Percentiles rank a stretch among this genome's conserved stretches.
Evolutionary conservation across 2,888 invertebrate species (phyloP).

Genomic region (Aphidius colemani): DNA sequence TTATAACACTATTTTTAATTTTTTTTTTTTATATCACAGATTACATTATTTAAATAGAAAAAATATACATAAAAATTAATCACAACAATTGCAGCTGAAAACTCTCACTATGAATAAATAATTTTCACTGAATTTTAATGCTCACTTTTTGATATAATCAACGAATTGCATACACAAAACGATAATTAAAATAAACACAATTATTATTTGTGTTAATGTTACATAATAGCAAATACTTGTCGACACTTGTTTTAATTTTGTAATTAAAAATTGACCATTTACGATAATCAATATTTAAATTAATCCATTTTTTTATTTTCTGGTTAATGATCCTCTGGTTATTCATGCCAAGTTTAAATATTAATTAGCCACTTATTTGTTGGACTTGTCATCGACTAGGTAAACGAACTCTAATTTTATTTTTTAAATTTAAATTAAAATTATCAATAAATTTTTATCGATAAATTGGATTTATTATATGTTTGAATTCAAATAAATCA

Average conservation of each 20-base stretch:
- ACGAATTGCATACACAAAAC: background rate
- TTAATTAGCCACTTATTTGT: constrained; percentile 7
- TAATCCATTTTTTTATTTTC: constrained; percentile 14
- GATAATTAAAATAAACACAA: constrained; percentile 7
- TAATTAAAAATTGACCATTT: too few species aligned
- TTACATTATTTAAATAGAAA: constrained; percentile 22
- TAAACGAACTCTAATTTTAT: constrained; percentile 3
- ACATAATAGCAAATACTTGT: background rate
- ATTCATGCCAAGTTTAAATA: constrained; percentile 20
- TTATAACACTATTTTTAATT: constrained; percentile 6
- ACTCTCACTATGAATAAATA: constrained; percentile 3
- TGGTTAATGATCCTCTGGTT: constrained; percentile 15
- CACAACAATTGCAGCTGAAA: background rate
- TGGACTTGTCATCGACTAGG: background rate
- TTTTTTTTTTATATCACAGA: background rate
- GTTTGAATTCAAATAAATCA: too few species aligned
- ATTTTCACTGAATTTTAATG: background rate
- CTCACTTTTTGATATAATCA: constrained; percentile 1
- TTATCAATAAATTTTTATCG: too few species aligned
- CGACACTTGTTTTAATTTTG: background rate
- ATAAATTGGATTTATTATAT: too few species aligned
- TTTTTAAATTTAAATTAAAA: too few species aligned
- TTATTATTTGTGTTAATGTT: background rate
- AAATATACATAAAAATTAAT: background rate
- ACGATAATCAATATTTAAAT: background rate